phyloP scores from a whole-genome alignment of 2,888 invertebrate genomes.

The Smittia sp. region DNA sequence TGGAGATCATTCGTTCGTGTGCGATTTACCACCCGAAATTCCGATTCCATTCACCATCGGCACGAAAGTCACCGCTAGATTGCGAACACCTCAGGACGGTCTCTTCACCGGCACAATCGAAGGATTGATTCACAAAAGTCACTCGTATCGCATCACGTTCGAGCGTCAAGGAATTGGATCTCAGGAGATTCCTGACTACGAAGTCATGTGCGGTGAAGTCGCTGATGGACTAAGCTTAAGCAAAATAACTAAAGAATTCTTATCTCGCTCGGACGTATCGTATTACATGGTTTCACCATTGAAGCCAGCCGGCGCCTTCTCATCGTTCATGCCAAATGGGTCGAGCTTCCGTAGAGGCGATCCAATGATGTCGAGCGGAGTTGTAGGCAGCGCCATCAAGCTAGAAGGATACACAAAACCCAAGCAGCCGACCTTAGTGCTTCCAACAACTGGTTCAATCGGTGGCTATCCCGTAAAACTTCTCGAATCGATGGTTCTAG shows the following conservation, averaged over 20 bases:
- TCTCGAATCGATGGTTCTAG: slow-evolving; percentile 79
- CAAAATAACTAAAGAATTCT: slow-evolving; percentile 76
- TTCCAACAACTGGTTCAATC: slow-evolving; percentile 52
- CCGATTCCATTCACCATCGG: slow-evolving; percentile 93
- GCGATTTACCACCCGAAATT: slow-evolving; percentile 91
- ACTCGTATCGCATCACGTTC: slow-evolving; percentile 92
- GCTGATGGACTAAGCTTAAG: slow-evolving; percentile 86
- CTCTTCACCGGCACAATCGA: slow-evolving; percentile 91
- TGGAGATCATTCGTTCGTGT: slow-evolving; percentile 70
- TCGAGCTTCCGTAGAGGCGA: not conserved
- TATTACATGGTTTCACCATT: slow-evolving; percentile 55
- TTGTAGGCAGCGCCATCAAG: not conserved
- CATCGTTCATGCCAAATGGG: slow-evolving; percentile 9
- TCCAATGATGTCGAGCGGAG: slow-evolving; percentile 11
- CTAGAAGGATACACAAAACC: slow-evolving; percentile 22
- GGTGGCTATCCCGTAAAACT: slow-evolving; percentile 83
- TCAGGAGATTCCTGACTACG: slow-evolving; percentile 94
- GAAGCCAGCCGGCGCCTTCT: slow-evolving; percentile 42
- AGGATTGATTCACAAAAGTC: slow-evolving; percentile 91
- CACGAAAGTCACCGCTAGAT: slow-evolving; percentile 86
- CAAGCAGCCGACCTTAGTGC: slow-evolving; percentile 13
- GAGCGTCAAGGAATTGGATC: slow-evolving; percentile 89
- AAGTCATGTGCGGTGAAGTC: slow-evolving; percentile 89
- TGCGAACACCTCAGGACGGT: slow-evolving; percentile 92
- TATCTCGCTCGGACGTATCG: slow-evolving; percentile 65